phyloP scores from a whole-genome alignment of 2,113 vertebrate species.

The Bagarius yarrelli region DNA sequence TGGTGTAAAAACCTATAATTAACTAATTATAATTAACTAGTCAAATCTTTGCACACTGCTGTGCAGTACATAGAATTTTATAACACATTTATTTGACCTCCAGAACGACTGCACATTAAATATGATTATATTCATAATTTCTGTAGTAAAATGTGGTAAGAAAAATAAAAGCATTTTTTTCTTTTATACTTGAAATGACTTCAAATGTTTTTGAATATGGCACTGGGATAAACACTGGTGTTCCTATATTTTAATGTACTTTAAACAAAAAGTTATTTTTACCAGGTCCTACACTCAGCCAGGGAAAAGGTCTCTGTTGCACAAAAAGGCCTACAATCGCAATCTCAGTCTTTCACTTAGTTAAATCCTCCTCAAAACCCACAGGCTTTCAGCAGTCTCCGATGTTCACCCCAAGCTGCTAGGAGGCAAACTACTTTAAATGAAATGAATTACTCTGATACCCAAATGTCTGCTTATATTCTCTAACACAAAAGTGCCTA shows the following conservation, averaged over 20 bases:
- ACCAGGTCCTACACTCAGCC: neutral
- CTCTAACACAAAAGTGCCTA: constrained; percentile 35
- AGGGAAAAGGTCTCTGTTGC: neutral
- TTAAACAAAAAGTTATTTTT: neutral
- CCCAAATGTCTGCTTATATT: constrained; percentile 43
- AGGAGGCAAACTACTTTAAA: constrained; percentile 66
- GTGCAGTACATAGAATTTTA: neutral
- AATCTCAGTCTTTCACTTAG: constrained; percentile 32
- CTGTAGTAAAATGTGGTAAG: neutral
- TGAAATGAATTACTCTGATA: constrained; percentile 72
- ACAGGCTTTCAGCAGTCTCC: constrained; percentile 65
- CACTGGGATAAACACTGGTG: neutral
- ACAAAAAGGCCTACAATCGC: constrained; percentile 25
- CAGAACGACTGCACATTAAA: neutral
- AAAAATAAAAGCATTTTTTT: neutral
- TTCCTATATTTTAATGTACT: neutral
- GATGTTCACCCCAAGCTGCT: constrained; percentile 68
- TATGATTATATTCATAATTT: neutral
- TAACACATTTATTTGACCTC: neutral
- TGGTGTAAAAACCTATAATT: too few relatives aligned
- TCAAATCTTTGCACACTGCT: neutral
- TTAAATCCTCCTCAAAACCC: constrained; percentile 30
- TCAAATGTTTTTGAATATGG: neutral
- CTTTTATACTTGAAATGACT: neutral
- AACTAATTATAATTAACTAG: neutral